phyloP scores from a whole-genome alignment of 2,888 invertebrate species.

The Drosophila barbarae region DNA sequence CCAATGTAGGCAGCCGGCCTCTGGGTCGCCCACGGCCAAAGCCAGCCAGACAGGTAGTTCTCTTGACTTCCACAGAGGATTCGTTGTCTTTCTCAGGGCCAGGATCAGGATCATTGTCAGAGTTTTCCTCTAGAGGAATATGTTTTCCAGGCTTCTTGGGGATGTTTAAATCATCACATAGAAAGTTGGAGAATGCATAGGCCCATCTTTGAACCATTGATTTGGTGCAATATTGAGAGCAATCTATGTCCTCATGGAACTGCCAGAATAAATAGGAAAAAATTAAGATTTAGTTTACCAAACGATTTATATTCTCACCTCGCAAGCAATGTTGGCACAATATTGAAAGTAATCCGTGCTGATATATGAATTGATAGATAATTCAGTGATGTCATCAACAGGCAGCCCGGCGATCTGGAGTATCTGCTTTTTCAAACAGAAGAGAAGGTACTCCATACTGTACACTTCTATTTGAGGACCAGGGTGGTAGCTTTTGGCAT shows the following conservation, averaged over 20 bases:
- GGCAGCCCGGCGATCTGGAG: conserved; percentile 63
- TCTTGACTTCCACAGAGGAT: background rate
- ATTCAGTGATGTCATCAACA: conserved; percentile 48
- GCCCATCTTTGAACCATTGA: conserved; percentile 80
- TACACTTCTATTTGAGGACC: background rate
- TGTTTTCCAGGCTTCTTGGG: conserved; percentile 78
- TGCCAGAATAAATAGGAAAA: conserved; percentile 51
- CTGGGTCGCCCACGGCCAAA: background rate
- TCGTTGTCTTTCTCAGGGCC: background rate
- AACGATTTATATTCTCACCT: conserved; percentile 58
- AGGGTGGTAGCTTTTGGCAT: background rate
- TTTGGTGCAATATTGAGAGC: conserved; percentile 78
- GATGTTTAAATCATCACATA: conserved; percentile 79
- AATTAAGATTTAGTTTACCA: no score
- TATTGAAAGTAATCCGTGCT: conserved; percentile 72
- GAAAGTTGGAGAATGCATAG: conserved; percentile 80
- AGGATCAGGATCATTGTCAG: background rate
- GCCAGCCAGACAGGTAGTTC: background rate
- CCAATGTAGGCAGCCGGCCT: background rate
- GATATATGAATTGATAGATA: conserved; percentile 68
- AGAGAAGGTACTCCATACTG: conserved; percentile 64
- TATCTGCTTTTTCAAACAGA: conserved; percentile 69
- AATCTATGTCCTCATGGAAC: conserved; percentile 79
- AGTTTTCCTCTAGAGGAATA: conserved; percentile 66
- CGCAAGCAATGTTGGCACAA: conserved; percentile 73